Evolutionary conservation across 23 tunicate genomes (phyloP).

Genomic region (Trididemnum clinides): DNA sequence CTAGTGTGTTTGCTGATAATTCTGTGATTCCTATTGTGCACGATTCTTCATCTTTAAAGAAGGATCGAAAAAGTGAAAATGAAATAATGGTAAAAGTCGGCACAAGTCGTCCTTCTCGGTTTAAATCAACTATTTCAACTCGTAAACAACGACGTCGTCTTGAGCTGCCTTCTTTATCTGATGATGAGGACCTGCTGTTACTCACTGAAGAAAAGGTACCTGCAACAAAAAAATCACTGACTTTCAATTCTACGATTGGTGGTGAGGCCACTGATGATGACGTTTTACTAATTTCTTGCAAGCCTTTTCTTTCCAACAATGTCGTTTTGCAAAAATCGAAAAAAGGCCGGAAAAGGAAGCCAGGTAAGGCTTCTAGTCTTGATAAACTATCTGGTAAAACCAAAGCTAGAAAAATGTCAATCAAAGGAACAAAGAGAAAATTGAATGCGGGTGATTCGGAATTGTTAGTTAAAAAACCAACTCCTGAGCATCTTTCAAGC

Average conservation of each 20-base stretch:
- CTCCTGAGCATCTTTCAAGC: too few relatives aligned
- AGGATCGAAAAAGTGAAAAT: too few relatives aligned
- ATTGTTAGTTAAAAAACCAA: too few relatives aligned
- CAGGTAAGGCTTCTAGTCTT: not conserved
- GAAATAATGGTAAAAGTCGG: too few relatives aligned
- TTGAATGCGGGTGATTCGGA: too few relatives aligned
- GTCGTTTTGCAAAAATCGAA: not conserved
- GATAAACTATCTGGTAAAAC: not conserved
- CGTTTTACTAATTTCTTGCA: not conserved
- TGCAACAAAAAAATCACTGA: not conserved
- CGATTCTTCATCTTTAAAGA: too few relatives aligned
- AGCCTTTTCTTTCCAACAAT: slow-evolving; percentile 26
- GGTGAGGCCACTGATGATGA: slow-evolving; percentile 3
- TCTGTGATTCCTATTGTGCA: too few relatives aligned
- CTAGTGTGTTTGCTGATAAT: too few relatives aligned
- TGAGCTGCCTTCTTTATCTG: slow-evolving; percentile 25
- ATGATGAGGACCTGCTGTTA: not conserved
- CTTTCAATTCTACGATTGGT: not conserved
- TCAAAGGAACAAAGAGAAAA: not conserved
- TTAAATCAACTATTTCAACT: too few relatives aligned
- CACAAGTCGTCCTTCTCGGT: too few relatives aligned
- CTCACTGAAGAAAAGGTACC: not conserved
- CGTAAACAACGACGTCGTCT: not conserved
- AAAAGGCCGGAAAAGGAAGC: not conserved
- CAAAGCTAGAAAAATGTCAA: not conserved